Evolutionary conservation across 1,140 invertebrate species (phyloP).

Genomic region (Drosophila sp.): DNA sequence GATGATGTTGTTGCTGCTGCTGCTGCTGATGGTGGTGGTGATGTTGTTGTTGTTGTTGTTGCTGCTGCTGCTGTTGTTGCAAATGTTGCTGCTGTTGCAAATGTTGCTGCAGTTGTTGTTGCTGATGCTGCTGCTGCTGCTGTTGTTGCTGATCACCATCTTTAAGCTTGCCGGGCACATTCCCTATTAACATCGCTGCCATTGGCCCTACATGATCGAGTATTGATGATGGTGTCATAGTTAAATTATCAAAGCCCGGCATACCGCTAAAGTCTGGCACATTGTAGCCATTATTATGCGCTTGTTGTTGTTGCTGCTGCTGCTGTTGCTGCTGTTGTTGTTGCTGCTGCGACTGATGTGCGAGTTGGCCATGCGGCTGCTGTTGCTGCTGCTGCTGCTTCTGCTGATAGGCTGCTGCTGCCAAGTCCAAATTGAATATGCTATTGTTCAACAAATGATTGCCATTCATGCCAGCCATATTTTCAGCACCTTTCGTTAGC

Average conservation of each 20-base stretch:
- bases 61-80: constrained; percentile 65
- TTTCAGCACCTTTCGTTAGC: constrained; percentile 66
- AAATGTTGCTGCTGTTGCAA: constrained; percentile 62
- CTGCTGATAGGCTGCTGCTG: constrained; percentile 50
- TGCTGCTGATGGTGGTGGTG: constrained; percentile 52
- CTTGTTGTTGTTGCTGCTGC: constrained; percentile 68
- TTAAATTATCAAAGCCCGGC: constrained; percentile 61
- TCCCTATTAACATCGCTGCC: constrained; percentile 35
- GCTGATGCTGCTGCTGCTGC: constrained; percentile 52
- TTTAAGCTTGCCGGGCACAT: constrained; percentile 50
- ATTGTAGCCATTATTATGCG: constrained; percentile 78
- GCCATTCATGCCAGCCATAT: constrained; percentile 76
- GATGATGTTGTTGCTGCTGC: constrained; percentile 44
- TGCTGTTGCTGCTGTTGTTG: constrained; percentile 70
- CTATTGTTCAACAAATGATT: constrained; percentile 69
- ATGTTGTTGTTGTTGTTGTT: constrained; percentile 46
- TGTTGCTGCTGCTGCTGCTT: constrained; percentile 57
- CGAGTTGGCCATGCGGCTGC: constrained; percentile 58
- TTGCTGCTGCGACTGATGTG: constrained; percentile 60
- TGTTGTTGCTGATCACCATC: constrained; percentile 47
- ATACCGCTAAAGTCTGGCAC: constrained; percentile 63
- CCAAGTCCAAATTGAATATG: constrained; percentile 72
- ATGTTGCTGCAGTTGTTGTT: constrained; percentile 24
- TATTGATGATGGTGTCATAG: constrained; percentile 50
- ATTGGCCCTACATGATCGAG: constrained; percentile 53